Evolutionary conservation across 2,888 invertebrate species (phyloP), one percentile per base, ranked within the genome.

Genomic region (Eristalis pertinax): DNA sequence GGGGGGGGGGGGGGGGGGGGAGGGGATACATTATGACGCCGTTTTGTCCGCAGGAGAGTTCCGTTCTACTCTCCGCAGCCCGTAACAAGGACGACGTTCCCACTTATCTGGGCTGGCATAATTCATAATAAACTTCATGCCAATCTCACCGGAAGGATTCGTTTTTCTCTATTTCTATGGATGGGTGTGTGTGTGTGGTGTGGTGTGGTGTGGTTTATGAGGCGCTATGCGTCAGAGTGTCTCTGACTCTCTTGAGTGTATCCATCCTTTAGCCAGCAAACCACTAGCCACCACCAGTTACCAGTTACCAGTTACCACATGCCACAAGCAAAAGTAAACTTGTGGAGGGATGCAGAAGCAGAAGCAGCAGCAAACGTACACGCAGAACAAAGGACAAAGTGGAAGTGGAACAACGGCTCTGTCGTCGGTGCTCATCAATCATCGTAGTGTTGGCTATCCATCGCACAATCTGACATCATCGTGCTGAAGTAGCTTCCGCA

Each of bases 91-190:
- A 32, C 32, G 79, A 80, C 80, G 79, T 87, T 73, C 84, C 19
- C 19, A 19, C 87, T 86, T 87, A 87, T 83, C 79, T 84, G 72
- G 67, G 63, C 22, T 87, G 73, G 68, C 80, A 80, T 87, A 84
- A 79, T 79, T 87, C 80, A 87, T 84, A 81, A 77, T 68, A 85
- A 80, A 81, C 58, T 43, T 22, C 60, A 69, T 73, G 78, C 86
- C 79, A 87, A 87, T 87, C 83, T 87, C 72, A 84, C 84, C 68
- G 87, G 84, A 84, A 87, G 87, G 72, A 84, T 84, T 80, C 76
- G 60, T 76, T 84, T 84, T 64, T 75, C n/a, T n/a, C 56, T 43
- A 19, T 62, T 68, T 35, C 8, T 32, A 11, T 32, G 26, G 0
- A n/a, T 5, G 13, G 15, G 10, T 56, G 26, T 60, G 15, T 41